phyloP scores from a whole-genome alignment of 1,140 invertebrate genomes.

The Apis laboriosa region DNA sequence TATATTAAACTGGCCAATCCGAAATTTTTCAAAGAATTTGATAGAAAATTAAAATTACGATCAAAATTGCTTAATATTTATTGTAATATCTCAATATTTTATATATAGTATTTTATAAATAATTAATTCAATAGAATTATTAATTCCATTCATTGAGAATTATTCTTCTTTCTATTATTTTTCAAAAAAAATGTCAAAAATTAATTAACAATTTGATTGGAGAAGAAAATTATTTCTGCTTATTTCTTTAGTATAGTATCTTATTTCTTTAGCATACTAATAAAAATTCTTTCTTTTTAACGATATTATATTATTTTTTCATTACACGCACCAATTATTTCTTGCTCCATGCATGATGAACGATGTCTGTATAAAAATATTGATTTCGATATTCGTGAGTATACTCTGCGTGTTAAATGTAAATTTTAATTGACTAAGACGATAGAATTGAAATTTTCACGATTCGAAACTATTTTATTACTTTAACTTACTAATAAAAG shows the following conservation, averaged over 20 bases:
- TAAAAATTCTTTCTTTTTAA: background rate
- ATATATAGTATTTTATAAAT: too few species aligned
- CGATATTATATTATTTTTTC: background rate
- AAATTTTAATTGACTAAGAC: background rate
- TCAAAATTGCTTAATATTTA: too few species aligned
- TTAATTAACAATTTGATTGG: background rate
- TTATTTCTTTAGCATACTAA: background rate
- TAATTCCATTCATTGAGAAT: too few species aligned
- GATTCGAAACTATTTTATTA: too few species aligned
- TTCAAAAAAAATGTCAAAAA: background rate
- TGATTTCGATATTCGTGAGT: background rate
- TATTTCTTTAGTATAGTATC: background rate
- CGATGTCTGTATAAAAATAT: background rate
- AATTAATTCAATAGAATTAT: too few species aligned
- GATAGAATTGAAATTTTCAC: too few species aligned
- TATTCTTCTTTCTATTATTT: background rate
- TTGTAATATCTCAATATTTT: too few species aligned
- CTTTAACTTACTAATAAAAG: too few species aligned
- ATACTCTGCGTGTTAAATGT: background rate
- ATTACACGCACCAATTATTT: background rate
- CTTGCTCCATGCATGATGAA: background rate
- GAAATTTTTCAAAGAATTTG: too few species aligned
- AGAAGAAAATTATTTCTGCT: too few species aligned
- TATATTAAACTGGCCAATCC: too few species aligned
- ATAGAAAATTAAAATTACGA: too few species aligned